Evolutionary conservation across 2,888 invertebrate genomes (phyloP).

Genomic region (Calephelis perditalis): DNA sequence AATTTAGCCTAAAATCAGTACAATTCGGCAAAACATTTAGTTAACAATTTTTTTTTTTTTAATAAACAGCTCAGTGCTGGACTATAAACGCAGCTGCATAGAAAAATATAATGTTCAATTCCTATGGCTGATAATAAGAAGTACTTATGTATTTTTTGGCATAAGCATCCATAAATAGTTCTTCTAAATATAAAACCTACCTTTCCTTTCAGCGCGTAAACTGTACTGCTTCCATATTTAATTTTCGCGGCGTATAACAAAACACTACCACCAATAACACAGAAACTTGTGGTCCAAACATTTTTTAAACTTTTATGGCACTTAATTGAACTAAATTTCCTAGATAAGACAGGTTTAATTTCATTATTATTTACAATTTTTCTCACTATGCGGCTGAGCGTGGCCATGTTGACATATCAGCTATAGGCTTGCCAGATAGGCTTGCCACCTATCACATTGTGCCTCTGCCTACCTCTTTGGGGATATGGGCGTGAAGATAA

Average conservation of each 20-base stretch:
- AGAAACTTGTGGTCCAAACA: constrained; percentile 59
- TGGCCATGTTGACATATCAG: constrained; percentile 74
- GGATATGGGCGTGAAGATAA: too few species aligned
- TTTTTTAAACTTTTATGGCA: constrained; percentile 47
- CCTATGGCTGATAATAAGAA: background rate
- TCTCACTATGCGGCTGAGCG: constrained; percentile 59
- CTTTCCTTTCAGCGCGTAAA: constrained; percentile 72
- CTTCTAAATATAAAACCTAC: constrained; percentile 39
- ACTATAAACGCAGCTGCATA: too few species aligned
- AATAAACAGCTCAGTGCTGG: too few species aligned
- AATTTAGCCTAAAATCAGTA: too few species aligned
- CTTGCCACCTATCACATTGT: too few species aligned
- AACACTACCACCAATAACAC: constrained; percentile 60
- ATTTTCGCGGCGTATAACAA: constrained; percentile 56
- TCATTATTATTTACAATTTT: constrained; percentile 66
- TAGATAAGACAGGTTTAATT: constrained; percentile 45
- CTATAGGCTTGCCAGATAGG: too few species aligned
- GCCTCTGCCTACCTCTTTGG: too few species aligned
- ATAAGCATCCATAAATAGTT: constrained; percentile 22
- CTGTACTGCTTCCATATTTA: constrained; percentile 52
- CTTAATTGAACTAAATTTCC: constrained; percentile 54
- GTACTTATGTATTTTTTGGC: background rate
- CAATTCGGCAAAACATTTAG: too few species aligned
- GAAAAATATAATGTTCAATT: background rate
- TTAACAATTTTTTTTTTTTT: too few species aligned